Percentiles rank a stretch among this genome's conserved stretches.
These are phyloP conservation scores for Morone saxatilis DNA, from an alignment of 2,113 vertebrate species.

Conservation along the genomic window DNA sequence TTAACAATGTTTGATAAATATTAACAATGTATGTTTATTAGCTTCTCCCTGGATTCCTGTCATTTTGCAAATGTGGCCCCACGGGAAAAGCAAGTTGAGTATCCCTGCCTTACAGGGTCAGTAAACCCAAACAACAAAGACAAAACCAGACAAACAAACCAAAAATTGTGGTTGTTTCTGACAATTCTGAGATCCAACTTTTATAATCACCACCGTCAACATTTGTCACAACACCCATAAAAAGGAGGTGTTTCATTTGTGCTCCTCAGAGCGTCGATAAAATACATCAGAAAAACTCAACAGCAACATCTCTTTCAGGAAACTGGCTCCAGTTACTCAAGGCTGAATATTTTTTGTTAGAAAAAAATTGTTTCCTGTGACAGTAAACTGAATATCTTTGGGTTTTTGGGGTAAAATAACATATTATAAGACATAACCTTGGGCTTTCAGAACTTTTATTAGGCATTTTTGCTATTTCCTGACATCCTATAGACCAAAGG, in stretches of 20 bases:
- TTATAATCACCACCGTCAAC: background rate
- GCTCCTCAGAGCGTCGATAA: background rate
- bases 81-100: too few species aligned
- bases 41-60: too few species aligned
- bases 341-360: background rate
- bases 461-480: too few species aligned
- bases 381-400: background rate
- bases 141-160: background rate
- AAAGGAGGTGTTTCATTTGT: background rate
- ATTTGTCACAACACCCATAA: background rate
- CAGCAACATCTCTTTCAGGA: background rate
- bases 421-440: background rate
- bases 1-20: too few species aligned
- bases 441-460: background rate
- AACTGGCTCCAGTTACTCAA: background rate
- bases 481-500: too few species aligned
- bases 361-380: background rate
- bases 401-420: background rate
- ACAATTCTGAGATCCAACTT: too few species aligned
- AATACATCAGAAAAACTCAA: background rate
- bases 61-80: too few species aligned
- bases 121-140: background rate
- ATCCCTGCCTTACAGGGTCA: background rate
- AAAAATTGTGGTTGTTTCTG: background rate
- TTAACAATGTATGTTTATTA: too few species aligned